phyloP scores from a whole-genome alignment of 2,888 invertebrate genomes.

The Mystacides longicornis region DNA sequence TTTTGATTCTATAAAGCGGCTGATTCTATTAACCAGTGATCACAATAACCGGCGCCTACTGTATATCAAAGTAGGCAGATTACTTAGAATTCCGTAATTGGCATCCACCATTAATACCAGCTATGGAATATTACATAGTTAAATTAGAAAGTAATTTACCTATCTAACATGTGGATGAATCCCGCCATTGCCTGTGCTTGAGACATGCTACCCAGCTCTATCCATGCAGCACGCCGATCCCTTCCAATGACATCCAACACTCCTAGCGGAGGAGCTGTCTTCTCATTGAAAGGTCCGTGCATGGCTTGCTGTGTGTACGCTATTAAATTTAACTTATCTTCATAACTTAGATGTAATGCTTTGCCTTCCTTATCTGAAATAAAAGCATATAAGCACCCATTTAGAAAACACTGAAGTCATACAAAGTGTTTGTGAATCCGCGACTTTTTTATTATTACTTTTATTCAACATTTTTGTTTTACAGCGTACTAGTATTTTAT shows the following conservation, averaged over 20 bases:
- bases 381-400: constrained; percentile 17
- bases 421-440: too few species aligned
- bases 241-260: constrained; percentile 93
- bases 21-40: too few species aligned
- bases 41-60: too few species aligned
- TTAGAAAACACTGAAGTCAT: background rate
- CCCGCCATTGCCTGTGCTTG: constrained; percentile 85
- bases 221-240: constrained; percentile 91
- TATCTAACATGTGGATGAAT: constrained; percentile 82
- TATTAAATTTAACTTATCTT: constrained; percentile 84
- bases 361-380: constrained; percentile 93
- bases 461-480: too few species aligned
- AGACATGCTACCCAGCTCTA: constrained; percentile 77
- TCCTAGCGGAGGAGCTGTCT: constrained; percentile 73
- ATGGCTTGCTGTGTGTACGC: constrained; percentile 88
- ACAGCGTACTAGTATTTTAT: too few species aligned
- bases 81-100: too few species aligned
- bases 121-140: too few species aligned
- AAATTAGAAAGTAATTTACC: too few species aligned
- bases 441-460: too few species aligned
- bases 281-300: constrained; percentile 73
- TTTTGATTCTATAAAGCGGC: too few species aligned
- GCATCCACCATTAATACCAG: too few species aligned
- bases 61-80: too few species aligned
- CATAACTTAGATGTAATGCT: constrained; percentile 88